Evolutionary conservation across 2,113 vertebrate species (phyloP), one percentile per base, ranked within the genome.

Genomic region (Ptychochromis oligacanthus): DNA sequence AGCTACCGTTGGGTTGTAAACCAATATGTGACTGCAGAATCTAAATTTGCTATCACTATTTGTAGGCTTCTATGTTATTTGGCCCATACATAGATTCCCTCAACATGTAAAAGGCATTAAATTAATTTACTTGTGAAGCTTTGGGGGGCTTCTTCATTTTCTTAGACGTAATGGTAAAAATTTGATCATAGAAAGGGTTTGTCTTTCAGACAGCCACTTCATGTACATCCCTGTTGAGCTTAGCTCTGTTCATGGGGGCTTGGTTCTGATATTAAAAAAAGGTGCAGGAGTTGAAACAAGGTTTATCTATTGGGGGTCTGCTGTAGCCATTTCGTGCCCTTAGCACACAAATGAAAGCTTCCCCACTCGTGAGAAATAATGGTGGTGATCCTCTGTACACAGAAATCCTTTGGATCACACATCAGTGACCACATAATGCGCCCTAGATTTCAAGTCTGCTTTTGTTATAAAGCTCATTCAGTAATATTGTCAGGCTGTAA

Each of bases 311-410:
- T 15, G 14, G 14, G 26, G 24, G 17, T 52, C 46, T 72, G 46
- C 49, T 31, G 43, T 52, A 0, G 1, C 43, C 26, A 31, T 52
- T 15, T 52, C 24, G 52, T 31, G 26, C 46, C 31, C 1, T 72
- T 2, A 0, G 67, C 67, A 54, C 26, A 34, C 26, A 54, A 34
- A 54, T 34, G 11, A 54, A 18, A 14, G 17, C 43, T 20, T 3
- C 0, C 43, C 28, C 43, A 7, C 17, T 14, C 26, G 13, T n/a
- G 6, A 52, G 5, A 52, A 52, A 70, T 70, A 12, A 0, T 17
- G 0, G 46, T 52, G 13, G 4, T 43, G 0, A 49, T 49, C 65
- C 65, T 2, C 20, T 49, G 65, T 52, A 34, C 26, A 54, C 46
- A 34, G 0, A 20, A n/a, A 54, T 54, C 52, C 0, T 72, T 72